Percentiles rank a stretch among this genome's conserved stretches.
Conservation (phyloP, 2,113 vertebrate species). For the Dasyprocta punctata region DNA sequence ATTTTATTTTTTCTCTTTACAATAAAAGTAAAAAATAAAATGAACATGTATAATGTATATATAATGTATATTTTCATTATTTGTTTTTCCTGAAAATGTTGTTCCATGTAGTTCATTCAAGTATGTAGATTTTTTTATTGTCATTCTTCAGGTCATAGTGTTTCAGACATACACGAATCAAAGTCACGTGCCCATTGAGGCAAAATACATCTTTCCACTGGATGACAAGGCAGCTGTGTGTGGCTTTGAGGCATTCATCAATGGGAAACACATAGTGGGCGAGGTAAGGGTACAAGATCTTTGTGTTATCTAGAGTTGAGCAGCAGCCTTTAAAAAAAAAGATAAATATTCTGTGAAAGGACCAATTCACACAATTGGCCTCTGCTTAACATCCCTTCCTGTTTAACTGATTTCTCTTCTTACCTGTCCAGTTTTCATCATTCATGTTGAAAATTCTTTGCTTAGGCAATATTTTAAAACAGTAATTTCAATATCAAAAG, state of each 20-base stretch:
- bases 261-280: constrained; percentile 92
- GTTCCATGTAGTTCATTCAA: neutral
- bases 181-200: constrained; percentile 89
- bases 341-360: neutral
- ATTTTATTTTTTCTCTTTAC: too few species aligned
- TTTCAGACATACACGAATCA: constrained; percentile 93
- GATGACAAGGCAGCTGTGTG: constrained; percentile 92
- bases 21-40: neutral
- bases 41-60: neutral
- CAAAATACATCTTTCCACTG: constrained; percentile 94
- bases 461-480: neutral
- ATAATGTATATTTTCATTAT: neutral
- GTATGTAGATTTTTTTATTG: neutral
- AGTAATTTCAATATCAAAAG: constrained; percentile 4
- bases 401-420: neutral
- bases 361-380: neutral
- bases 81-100: constrained; percentile 2
- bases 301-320: neutral
- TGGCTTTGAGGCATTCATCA: constrained; percentile 95
- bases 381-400: neutral
- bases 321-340: neutral
- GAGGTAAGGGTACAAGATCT: constrained; percentile 84
- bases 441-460: neutral
- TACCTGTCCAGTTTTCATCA: neutral
- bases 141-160: constrained; percentile 87